Base-by-base conservation (phyloP, 2,113 vertebrate species). In the Nycticorax nycticorax region DNA sequence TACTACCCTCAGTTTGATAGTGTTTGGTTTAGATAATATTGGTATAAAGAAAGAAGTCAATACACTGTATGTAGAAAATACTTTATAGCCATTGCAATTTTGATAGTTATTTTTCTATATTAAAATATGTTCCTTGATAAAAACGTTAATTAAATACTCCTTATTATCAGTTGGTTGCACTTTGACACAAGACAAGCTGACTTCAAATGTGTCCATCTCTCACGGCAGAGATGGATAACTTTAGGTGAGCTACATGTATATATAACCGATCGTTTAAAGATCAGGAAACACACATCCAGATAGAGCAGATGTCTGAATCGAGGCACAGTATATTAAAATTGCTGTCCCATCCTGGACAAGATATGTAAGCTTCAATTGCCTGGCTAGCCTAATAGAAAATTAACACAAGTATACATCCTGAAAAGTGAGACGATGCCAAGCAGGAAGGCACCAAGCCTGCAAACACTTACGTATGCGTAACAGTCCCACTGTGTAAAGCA, bases 111-210 rank as follows among this genome's bases (percentile, higher is more conserved):
- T 85, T 93, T 96, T 97, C 93, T 93, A 91, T 98, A 97, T 90
- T 98, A 98, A 98, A 98, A 98, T 97, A 97, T 43, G 84, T 69
- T 97, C 83, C 95, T 95, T 91, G 62, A 94, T 97, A 98, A 98
- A 96, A 98, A 97, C 13, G 77, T 96, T 95, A 73, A 75, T 95
- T 91, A 93, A 88, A 81, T 93, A 93, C 39, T 96, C 50, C 84
- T 86, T 47, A 64, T 32, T 62, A 94, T 64, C 68, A 97, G 86
- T 88, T 92, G 67, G 64, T 77, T 94, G 76, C 93, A 96, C 50
- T 96, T 92, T 95, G 82, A 95, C 64, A 81, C 53, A 96, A 91
- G 92, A 94, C 93, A 97, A 97, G 92, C 56, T 55, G 68, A 81
- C 41, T 96, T 85, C 62, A 93, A 59, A 69, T 43, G 72, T 2